Conservation (phyloP, 2,113 vertebrate genomes). For the Myrmecophaga tridactyla region DNA sequence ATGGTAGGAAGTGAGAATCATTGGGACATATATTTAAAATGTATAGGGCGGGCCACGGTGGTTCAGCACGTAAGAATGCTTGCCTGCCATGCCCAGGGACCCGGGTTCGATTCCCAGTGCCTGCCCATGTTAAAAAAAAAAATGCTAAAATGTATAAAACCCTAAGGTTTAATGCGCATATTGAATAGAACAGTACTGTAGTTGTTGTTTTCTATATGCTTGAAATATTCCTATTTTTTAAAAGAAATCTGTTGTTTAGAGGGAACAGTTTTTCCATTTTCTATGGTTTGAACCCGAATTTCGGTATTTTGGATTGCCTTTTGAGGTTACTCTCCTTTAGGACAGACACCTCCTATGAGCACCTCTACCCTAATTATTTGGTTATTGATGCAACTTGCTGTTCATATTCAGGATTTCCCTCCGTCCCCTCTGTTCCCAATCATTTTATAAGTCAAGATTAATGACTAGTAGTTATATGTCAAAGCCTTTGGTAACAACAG, state of each 20-base stretch:
- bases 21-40: not conserved
- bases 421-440: not conserved
- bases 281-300: not conserved
- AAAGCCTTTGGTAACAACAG: not conserved
- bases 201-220: not conserved
- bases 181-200: not conserved
- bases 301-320: not conserved
- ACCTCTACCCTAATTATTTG: not conserved
- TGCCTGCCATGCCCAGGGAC: too few species aligned
- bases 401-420: not conserved
- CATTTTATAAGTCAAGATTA: not conserved
- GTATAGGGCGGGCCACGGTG: too few species aligned
- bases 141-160: too few species aligned
- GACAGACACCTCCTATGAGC: not conserved
- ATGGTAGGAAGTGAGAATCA: not conserved
- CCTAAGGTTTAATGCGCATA: not conserved
- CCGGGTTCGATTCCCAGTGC: too few species aligned
- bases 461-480: not conserved
- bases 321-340: not conserved
- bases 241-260: not conserved
- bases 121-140: too few species aligned
- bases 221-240: not conserved
- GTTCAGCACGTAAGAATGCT: too few species aligned
- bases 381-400: not conserved
- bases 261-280: not conserved